phyloP scores from a whole-genome alignment of 2,113 vertebrate species.

The Geococcyx californianus region DNA sequence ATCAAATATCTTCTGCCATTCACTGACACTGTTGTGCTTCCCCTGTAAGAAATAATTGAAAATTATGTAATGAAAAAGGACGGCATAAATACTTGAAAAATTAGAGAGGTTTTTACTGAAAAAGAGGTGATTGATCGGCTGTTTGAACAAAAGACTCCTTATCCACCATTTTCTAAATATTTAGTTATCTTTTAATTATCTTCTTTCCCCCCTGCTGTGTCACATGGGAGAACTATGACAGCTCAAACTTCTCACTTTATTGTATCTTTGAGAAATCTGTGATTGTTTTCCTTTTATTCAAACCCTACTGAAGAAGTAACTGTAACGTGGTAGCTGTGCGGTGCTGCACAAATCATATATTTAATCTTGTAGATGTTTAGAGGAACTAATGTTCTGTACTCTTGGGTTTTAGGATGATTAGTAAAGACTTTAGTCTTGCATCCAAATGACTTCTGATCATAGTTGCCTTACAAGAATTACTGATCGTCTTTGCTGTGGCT shows the following conservation, averaged over 20 bases:
- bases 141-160: not conserved
- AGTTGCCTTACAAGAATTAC: not conserved
- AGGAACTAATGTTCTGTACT: not conserved
- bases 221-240: not conserved
- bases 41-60: not conserved
- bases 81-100: not conserved
- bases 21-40: not conserved
- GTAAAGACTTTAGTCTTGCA: not conserved
- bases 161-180: not conserved
- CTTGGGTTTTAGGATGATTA: not conserved
- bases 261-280: not conserved
- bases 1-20: not conserved
- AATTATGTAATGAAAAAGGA: not conserved
- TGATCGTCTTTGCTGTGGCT: not conserved
- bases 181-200: not conserved
- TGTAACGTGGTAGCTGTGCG: not conserved
- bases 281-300: not conserved
- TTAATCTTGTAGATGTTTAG: not conserved
- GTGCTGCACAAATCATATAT: not conserved
- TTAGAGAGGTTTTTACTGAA: not conserved
- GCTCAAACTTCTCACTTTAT: not conserved
- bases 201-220: not conserved
- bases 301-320: not conserved
- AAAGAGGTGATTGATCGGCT: not conserved
- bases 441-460: not conserved